Evolutionary conservation across 2,113 vertebrate species (phyloP).

Genomic region (Odontesthes bonariensis): DNA sequence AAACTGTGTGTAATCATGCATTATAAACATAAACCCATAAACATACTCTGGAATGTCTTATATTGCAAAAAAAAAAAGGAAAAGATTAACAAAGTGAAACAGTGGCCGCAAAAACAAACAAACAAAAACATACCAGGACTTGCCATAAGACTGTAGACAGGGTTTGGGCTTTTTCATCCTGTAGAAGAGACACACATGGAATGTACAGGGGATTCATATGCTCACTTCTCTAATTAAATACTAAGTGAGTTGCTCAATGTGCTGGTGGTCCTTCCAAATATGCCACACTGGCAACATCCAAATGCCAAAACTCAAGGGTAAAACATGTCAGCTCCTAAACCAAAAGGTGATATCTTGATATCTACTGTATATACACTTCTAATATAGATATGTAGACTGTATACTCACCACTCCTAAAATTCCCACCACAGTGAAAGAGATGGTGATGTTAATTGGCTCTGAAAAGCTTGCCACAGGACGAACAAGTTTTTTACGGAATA

Average conservation of each 20-base stretch:
- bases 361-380: not conserved
- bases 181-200: not conserved
- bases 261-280: too few species aligned
- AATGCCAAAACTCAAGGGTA: not conserved
- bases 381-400: not conserved
- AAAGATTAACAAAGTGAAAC: not conserved
- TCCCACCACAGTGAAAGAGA: slow-evolving; percentile 47
- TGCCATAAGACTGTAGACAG: slow-evolving; percentile 41
- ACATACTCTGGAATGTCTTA: too few species aligned
- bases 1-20: too few species aligned
- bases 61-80: too few species aligned
- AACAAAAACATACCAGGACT: slow-evolving; percentile 34
- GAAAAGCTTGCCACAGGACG: slow-evolving; percentile 34
- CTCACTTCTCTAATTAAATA: too few species aligned
- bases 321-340: too few species aligned
- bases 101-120: not conserved
- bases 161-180: slow-evolving; percentile 55
- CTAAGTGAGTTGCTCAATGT: too few species aligned
- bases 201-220: too few species aligned
- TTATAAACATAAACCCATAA: too few species aligned
- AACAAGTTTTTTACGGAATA: slow-evolving; percentile 31
- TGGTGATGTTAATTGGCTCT: not conserved
- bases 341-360: too few species aligned
- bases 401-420: slow-evolving; percentile 63
- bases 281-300: not conserved